These are phyloP conservation scores for Megathymus violae DNA, from an alignment of 1,140 invertebrate genomes.

Conservation along the genomic window DNA sequence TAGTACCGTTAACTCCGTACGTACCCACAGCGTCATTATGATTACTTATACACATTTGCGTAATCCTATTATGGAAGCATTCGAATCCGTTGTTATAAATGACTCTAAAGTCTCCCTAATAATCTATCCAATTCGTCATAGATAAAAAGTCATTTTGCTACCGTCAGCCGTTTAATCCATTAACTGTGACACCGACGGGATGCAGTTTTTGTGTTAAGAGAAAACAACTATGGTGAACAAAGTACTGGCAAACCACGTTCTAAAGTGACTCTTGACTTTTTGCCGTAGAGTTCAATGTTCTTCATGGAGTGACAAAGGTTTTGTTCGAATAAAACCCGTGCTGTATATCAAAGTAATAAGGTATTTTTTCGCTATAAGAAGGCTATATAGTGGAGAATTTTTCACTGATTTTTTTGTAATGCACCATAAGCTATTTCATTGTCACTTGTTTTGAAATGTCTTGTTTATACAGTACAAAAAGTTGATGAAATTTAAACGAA, in stretches of 20 bases:
- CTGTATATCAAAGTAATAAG: constrained; percentile 23
- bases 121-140: constrained; percentile 57
- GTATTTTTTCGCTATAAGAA: constrained; percentile 15
- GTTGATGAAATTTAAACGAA: no score
- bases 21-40: constrained; percentile 18
- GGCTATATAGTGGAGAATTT: constrained; percentile 7
- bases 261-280: constrained; percentile 5
- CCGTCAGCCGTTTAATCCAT: constrained; percentile 54
- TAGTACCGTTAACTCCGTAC: constrained; percentile 14
- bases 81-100: constrained; percentile 38
- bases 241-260: neutral
- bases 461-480: neutral
- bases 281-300: constrained; percentile 18
- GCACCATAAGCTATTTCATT: constrained; percentile 10
- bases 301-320: neutral
- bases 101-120: constrained; percentile 42
- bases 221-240: constrained; percentile 26
- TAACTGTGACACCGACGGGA: constrained; percentile 43
- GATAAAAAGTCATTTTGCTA: constrained; percentile 52
- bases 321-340: constrained; percentile 21
- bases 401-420: constrained; percentile 15
- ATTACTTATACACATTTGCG: constrained; percentile 39
- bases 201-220: constrained; percentile 37
- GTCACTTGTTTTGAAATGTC: constrained; percentile 10
- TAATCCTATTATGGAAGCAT: constrained; percentile 32